Percentiles rank a stretch among this genome's conserved stretches.
These are phyloP conservation scores for Epistrophe eligans DNA, from an alignment of 2,888 invertebrate species.

Conservation along the genomic window DNA sequence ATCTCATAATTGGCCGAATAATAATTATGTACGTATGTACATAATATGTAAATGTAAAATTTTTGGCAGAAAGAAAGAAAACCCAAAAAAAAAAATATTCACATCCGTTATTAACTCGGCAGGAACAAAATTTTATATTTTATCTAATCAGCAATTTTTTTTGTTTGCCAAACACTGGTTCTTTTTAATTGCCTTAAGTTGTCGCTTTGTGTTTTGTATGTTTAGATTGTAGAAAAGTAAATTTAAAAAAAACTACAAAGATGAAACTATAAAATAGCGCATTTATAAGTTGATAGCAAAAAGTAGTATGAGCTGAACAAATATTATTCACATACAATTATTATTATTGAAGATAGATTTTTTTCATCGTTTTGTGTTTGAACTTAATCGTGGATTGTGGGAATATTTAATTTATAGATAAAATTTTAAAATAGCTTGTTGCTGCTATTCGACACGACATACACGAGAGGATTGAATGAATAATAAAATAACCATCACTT, in stretches of 20 bases:
- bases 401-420: constrained; percentile 19
- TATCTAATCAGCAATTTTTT: constrained; percentile 52
- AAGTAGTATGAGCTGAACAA: constrained; percentile 21
- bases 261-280: constrained; percentile 29
- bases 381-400: neutral
- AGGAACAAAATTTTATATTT: constrained; percentile 11
- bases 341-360: neutral
- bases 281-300: constrained; percentile 58
- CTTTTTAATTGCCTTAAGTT: constrained; percentile 43
- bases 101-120: constrained; percentile 33
- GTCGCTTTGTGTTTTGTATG: constrained; percentile 24
- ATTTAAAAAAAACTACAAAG: constrained; percentile 6
- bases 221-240: constrained; percentile 9
- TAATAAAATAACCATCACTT: constrained; percentile 9
- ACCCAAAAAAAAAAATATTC: constrained; percentile 11
- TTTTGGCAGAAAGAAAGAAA: constrained; percentile 15
- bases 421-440: constrained; percentile 1
- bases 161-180: constrained; percentile 22
- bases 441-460: constrained; percentile 3
- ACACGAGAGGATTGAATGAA: neutral
- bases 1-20: constrained; percentile 27
- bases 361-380: neutral
- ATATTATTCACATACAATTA: neutral
- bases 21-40: neutral
- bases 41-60: neutral